Percentiles rank a stretch among this genome's conserved stretches.
These are phyloP conservation scores for Magallana gigas DNA, from an alignment of 1,140 invertebrate species.

Conservation along the genomic window DNA sequence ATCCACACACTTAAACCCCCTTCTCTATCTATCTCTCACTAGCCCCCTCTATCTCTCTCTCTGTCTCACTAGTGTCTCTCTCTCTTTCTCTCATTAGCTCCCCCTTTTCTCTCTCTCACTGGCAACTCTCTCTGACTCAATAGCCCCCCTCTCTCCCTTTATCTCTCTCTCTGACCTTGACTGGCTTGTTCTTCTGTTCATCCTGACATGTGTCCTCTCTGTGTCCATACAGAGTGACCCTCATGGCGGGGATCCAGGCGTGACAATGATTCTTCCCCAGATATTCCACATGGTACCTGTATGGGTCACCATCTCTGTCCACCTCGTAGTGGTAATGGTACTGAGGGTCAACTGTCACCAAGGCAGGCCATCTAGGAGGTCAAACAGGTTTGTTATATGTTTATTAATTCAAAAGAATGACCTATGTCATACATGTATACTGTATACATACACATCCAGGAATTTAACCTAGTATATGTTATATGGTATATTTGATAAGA, in stretches of 20 bases:
- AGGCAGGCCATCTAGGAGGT: constrained; percentile 64
- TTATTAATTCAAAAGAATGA: no score
- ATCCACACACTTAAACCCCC: no score
- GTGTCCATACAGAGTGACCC: constrained; percentile 56
- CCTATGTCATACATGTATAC: no score
- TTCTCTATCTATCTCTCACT: no score
- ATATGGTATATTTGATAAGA: no score
- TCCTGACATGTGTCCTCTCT: neutral
- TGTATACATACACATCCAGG: no score
- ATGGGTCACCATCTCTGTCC: constrained; percentile 60
- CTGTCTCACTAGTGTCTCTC: neutral
- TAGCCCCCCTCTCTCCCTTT: neutral
- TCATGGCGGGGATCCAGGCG: constrained; percentile 62
- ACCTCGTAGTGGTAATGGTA: constrained; percentile 48
- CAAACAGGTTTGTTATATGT: no score
- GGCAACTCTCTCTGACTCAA: no score
- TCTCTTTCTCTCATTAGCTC: no score
- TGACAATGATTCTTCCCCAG: constrained; percentile 64
- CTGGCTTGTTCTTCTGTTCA: neutral
- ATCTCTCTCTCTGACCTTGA: neutral
- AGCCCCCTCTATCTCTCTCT: neutral
- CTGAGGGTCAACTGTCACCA: constrained; percentile 60
- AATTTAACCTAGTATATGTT: no score
- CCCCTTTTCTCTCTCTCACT: no score
- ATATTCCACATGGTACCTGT: constrained; percentile 71